These are phyloP conservation scores for Neuroterus valhalla DNA, from an alignment of 1,140 invertebrate species.

Conservation along the genomic window DNA sequence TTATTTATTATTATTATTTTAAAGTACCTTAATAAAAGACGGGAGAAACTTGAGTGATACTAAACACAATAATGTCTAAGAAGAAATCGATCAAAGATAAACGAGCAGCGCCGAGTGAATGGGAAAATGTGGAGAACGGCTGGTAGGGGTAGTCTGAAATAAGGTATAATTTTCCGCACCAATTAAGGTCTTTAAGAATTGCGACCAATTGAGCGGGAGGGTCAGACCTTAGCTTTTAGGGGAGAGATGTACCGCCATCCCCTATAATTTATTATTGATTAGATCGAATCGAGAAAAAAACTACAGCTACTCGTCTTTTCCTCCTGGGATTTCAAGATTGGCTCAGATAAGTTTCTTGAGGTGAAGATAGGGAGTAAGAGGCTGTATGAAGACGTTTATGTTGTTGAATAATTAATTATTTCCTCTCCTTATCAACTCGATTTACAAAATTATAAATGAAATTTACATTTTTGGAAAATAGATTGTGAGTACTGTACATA, in stretches of 20 bases:
- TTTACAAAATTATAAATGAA: too few species aligned
- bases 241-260: slow-evolving; percentile 67
- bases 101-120: slow-evolving; percentile 28
- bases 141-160: slow-evolving; percentile 61
- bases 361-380: slow-evolving; percentile 12
- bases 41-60: not conserved
- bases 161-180: slow-evolving; percentile 76
- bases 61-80: slow-evolving; percentile 43
- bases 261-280: slow-evolving; percentile 77
- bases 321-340: slow-evolving; percentile 47
- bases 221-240: slow-evolving; percentile 70
- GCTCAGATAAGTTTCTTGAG: slow-evolving; percentile 37
- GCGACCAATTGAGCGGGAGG: slow-evolving; percentile 74
- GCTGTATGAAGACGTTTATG: not conserved
- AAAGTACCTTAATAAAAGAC: not conserved
- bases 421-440: too few species aligned
- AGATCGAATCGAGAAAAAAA: slow-evolving; percentile 71
- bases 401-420: not conserved
- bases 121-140: slow-evolving; percentile 42
- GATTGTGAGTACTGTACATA: too few species aligned
- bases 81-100: slow-evolving; percentile 43
- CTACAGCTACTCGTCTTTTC: slow-evolving; percentile 52
- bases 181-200: slow-evolving; percentile 77
- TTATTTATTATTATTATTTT: not conserved
- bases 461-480: too few species aligned